These are phyloP conservation scores for Empis stercorea DNA, from an alignment of 2,888 invertebrate species.

Conservation along the genomic window DNA sequence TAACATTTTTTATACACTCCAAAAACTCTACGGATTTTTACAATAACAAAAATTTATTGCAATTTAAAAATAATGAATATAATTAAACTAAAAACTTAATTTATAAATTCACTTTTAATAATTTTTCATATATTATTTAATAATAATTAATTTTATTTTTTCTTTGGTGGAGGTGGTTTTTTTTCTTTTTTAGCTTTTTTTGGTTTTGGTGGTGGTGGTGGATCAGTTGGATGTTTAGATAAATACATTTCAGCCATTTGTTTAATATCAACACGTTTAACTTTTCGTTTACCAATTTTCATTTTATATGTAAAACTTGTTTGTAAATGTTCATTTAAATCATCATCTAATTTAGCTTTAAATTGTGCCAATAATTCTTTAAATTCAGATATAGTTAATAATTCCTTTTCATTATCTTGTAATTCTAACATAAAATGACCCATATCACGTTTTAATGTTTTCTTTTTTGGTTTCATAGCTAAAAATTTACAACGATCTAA, in stretches of 20 bases:
- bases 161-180: not conserved
- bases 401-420: not conserved
- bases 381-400: constrained; percentile 1
- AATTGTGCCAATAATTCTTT: not conserved
- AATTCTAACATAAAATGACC: constrained; percentile 10
- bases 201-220: constrained; percentile 5
- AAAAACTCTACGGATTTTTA: too few relatives aligned
- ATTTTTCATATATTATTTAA: too few relatives aligned
- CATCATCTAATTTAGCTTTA: constrained; percentile 4
- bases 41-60: too few relatives aligned
- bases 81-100: too few relatives aligned
- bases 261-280: not conserved
- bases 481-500: constrained; percentile 11
- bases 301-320: not conserved
- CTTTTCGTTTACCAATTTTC: not conserved
- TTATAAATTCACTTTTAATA: too few relatives aligned
- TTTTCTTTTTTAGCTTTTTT: not conserved
- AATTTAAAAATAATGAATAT: too few relatives aligned
- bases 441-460: constrained; percentile 8
- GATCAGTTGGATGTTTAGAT: constrained; percentile 4
- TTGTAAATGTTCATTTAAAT: constrained; percentile 3
- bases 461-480: constrained; percentile 12
- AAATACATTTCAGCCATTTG: constrained; percentile 6
- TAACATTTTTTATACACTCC: too few relatives aligned
- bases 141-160: too few relatives aligned